These are phyloP conservation scores for Rhodinocichla rosea DNA, from an alignment of 2,113 vertebrate genomes.

Conservation along the genomic window DNA sequence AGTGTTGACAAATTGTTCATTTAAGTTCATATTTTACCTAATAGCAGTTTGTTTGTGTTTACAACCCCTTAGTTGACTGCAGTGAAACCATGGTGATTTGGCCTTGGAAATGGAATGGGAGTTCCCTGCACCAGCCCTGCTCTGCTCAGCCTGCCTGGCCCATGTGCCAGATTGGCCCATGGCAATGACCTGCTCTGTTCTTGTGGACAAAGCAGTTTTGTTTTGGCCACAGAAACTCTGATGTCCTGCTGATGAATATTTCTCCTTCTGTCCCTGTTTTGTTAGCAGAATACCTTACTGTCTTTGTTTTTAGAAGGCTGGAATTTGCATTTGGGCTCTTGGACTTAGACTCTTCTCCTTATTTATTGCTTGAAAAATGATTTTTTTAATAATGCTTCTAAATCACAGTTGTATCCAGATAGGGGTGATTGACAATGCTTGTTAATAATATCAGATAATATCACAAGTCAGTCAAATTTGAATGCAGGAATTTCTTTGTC, in stretches of 20 bases:
- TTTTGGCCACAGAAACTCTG: background rate
- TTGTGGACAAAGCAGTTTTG: background rate
- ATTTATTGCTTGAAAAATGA: background rate
- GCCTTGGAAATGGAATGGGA: background rate
- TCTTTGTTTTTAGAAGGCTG: background rate
- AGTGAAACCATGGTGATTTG: background rate
- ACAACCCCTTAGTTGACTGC: background rate
- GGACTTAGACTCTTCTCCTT: background rate
- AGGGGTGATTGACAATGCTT: background rate
- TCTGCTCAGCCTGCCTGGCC: background rate
- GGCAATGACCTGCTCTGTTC: background rate
- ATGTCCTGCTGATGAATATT: background rate
- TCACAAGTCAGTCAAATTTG: background rate
- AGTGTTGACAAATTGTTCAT: background rate
- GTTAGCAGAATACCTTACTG: background rate
- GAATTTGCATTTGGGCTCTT: background rate
- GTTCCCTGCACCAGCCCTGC: accelerated
- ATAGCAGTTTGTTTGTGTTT: background rate
- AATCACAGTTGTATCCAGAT: background rate
- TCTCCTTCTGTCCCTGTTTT: background rate
- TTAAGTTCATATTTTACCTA: background rate
- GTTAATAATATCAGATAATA: background rate
- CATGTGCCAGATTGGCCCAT: accelerated
- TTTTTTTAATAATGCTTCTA: background rate
- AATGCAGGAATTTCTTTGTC: background rate